These are phyloP conservation scores for Blennius ocellaris DNA, from an alignment of 2,113 vertebrate genomes.

Conservation along the genomic window DNA sequence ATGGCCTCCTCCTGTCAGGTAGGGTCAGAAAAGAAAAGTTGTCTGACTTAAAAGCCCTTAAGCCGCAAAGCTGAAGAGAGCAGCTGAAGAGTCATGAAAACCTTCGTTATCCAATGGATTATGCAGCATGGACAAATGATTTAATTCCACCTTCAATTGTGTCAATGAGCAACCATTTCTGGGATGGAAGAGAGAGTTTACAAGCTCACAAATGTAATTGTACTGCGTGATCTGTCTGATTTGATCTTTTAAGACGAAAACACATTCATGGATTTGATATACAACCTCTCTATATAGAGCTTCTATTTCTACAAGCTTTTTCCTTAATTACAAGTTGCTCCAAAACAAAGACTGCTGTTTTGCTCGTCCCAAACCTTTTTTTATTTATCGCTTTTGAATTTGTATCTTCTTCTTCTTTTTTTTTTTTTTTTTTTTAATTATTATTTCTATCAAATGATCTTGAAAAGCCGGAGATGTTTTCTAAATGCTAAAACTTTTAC, in stretches of 20 bases:
- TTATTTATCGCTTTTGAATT: background rate
- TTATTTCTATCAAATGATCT: background rate
- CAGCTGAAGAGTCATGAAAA: slow-evolving; percentile 15
- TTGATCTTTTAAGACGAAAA: background rate
- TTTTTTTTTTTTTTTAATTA: background rate
- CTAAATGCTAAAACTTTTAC: background rate
- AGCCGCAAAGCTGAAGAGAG: slow-evolving; percentile 16
- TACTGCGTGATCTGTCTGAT: background rate
- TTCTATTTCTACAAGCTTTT: background rate
- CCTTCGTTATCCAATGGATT: slow-evolving; percentile 19
- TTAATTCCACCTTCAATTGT: slow-evolving; percentile 18
- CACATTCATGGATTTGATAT: background rate
- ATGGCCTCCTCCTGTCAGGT: slow-evolving; percentile 2
- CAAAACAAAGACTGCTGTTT: background rate
- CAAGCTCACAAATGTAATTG: background rate
- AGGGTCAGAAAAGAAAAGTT: slow-evolving; percentile 7
- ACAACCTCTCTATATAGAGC: background rate
- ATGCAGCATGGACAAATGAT: slow-evolving; percentile 1
- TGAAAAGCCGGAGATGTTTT: background rate
- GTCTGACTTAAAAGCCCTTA: slow-evolving; percentile 12
- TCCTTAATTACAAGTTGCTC: background rate
- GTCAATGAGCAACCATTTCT: background rate
- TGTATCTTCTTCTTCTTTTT: background rate
- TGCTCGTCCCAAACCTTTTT: background rate
- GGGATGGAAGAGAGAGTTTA: background rate